Evolutionary conservation across 2,113 vertebrate species (phyloP).

Genomic region (Calyptomena viridis): DNA sequence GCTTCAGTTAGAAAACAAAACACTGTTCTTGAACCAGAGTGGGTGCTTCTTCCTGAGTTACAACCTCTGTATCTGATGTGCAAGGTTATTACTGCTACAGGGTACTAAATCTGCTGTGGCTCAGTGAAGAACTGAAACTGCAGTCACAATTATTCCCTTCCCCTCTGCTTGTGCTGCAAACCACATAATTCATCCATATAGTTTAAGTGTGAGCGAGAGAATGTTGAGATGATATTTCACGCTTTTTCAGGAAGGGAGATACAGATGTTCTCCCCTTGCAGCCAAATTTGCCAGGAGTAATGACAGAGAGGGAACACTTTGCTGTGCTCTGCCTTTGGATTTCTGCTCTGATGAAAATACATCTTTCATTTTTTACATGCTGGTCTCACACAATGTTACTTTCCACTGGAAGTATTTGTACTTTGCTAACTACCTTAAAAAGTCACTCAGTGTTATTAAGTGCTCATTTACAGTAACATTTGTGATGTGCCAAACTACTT

Average conservation of each 20-base stretch:
- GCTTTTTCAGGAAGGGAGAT: neutral
- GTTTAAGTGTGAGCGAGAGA: neutral
- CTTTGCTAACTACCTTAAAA: neutral
- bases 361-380: neutral
- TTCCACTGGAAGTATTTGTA: neutral
- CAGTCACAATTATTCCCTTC: neutral
- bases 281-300: neutral
- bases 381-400: neutral
- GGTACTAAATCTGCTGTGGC: neutral
- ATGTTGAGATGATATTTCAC: neutral
- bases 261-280: neutral
- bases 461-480: slow-evolving; percentile 3
- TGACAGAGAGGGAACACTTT: neutral
- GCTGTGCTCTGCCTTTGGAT: neutral
- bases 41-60: neutral
- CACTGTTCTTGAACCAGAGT: neutral
- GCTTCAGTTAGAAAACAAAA: neutral
- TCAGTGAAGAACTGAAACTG: neutral
- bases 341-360: neutral
- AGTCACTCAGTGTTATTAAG: slow-evolving; percentile 14
- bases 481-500: slow-evolving; percentile 19
- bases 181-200: neutral
- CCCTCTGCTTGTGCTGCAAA: neutral
- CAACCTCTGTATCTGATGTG: neutral
- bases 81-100: neutral